Evolutionary conservation across 2,888 invertebrate species (phyloP).

Genomic region (Chalcis sispes): DNA sequence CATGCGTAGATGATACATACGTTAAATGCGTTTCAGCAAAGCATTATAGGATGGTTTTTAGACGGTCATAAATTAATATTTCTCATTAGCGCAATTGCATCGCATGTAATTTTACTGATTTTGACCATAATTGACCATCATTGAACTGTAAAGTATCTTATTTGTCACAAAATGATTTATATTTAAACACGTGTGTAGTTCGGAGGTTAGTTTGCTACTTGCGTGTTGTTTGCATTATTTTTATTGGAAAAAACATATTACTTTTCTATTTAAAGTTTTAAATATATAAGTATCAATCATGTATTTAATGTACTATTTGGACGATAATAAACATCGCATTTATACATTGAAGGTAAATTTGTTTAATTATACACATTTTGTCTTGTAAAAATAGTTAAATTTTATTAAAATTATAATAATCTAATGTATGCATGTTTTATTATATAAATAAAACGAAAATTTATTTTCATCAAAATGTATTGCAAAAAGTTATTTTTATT

Average conservation of each 20-base stretch:
- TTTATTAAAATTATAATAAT: not conserved
- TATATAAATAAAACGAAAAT: no score
- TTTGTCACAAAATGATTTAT: no score
- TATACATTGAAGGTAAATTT: conserved; percentile 88
- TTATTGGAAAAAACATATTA: conserved; percentile 11
- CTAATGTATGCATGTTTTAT: no score
- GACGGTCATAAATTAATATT: not conserved
- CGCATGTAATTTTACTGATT: no score
- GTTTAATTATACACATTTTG: conserved; percentile 14
- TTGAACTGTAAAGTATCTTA: no score
- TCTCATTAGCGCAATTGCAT: not conserved
- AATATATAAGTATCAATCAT: conserved; percentile 73
- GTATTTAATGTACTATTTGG: conserved; percentile 87
- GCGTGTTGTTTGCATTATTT: conserved; percentile 31
- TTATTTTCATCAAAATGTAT: no score
- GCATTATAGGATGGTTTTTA: not conserved
- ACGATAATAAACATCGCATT: conserved; percentile 87
- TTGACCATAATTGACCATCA: no score
- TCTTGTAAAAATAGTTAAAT: no score
- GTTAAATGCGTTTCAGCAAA: not conserved
- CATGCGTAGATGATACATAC: not conserved
- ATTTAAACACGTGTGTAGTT: no score
- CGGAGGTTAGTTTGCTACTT: not conserved
- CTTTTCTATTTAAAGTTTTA: conserved; percentile 13
- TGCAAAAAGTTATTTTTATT: no score